Evolutionary conservation across 1,140 invertebrate genomes (phyloP).

Genomic region (Sarcophaga bullata): DNA sequence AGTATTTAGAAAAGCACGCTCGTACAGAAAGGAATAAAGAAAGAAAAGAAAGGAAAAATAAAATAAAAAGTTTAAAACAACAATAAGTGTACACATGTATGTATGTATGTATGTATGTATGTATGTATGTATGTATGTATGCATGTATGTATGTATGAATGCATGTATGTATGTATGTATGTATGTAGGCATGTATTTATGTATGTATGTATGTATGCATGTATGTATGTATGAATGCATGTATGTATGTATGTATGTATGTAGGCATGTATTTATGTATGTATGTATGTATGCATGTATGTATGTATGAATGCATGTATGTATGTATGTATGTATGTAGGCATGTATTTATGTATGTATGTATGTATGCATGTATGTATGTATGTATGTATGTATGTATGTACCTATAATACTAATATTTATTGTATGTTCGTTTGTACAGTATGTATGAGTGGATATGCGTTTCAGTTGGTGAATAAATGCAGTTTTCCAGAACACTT

Average conservation of each 20-base stretch:
- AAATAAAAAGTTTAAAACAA: conserved; percentile 1
- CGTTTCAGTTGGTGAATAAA: conserved; percentile 15
- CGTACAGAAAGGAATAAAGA: not conserved
- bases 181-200: no score
- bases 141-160: no score
- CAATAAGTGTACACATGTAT: not conserved
- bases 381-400: no score
- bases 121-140: not conserved
- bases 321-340: no score
- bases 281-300: no score
- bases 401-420: not conserved
- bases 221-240: no score
- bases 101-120: not conserved
- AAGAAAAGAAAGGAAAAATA: not conserved
- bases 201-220: no score
- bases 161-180: no score
- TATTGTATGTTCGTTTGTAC: not conserved
- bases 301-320: no score
- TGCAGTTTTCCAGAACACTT: conserved; percentile 38
- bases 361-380: not conserved
- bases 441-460: not conserved
- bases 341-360: no score
- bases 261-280: no score
- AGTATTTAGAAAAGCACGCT: not conserved
- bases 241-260: no score